A percentile compares a stretch with the other conserved stretches of the same genome.
phyloP scores from a whole-genome alignment of 2,797 vertebrate species.

The Streptopelia turtur region DNA sequence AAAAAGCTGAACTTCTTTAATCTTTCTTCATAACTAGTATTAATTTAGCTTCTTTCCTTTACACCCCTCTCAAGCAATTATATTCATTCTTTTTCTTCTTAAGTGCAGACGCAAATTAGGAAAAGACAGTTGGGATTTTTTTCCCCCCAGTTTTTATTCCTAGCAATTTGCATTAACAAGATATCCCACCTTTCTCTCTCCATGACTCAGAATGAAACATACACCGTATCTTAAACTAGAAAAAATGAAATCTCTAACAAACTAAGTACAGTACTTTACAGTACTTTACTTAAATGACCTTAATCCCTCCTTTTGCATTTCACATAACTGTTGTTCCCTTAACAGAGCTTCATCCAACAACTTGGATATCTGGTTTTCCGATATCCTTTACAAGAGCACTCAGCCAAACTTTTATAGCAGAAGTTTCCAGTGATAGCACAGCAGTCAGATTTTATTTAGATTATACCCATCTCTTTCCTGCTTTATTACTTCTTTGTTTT shows the following conservation, averaged over 20 bases:
- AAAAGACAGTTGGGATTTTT: neutral
- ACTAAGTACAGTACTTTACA: neutral
- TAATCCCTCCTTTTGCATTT: constrained; percentile 10
- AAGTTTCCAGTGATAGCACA: neutral
- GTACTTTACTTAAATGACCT: neutral
- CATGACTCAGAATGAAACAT: constrained; percentile 24
- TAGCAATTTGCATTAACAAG: constrained; percentile 38
- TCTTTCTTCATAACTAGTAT: constrained; percentile 35
- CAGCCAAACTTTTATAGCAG: neutral
- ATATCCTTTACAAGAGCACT: neutral
- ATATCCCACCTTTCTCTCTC: neutral
- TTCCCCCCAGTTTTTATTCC: neutral
- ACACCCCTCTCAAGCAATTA: constrained; percentile 42
- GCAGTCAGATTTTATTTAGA: neutral
- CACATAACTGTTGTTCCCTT: neutral
- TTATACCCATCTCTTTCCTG: neutral
- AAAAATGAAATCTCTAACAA: constrained; percentile 36
- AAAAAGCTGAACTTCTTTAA: constrained; percentile 6
- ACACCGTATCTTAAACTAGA: constrained; percentile 29
- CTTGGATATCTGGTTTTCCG: neutral
- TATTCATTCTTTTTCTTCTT: neutral
- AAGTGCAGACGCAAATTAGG: constrained; percentile 60
- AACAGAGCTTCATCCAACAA: neutral
- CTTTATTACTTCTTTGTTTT: neutral
- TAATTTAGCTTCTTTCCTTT: constrained; percentile 44